Conservation (phyloP, 1,140 invertebrate genomes). For the Dendroctonus ponderosae region DNA sequence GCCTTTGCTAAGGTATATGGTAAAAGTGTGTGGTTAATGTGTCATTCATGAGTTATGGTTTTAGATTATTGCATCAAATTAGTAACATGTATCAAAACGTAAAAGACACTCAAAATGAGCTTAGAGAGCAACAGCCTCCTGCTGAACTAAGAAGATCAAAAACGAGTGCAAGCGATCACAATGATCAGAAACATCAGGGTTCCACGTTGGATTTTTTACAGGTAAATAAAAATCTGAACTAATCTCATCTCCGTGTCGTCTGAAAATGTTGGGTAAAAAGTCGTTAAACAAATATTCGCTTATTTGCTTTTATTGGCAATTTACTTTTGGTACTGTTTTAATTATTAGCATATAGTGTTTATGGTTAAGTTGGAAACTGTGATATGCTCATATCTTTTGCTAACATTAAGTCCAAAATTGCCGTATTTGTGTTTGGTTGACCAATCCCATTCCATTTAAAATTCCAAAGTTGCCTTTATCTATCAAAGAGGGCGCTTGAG, state of each 20-base stretch:
- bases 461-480: too few relatives aligned
- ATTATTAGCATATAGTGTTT: too few relatives aligned
- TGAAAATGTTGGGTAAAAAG: too few relatives aligned
- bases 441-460: too few relatives aligned
- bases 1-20: constrained; percentile 72
- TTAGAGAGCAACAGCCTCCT: constrained; percentile 65
- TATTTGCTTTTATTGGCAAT: too few relatives aligned
- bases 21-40: too few relatives aligned
- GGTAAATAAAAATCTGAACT: neutral
- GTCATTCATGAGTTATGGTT: neutral
- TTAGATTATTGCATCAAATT: constrained; percentile 84
- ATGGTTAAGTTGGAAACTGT: too few relatives aligned
- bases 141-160: constrained; percentile 47
- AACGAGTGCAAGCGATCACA: constrained; percentile 46
- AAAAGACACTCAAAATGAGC: constrained; percentile 87
- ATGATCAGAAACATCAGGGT: constrained; percentile 45
- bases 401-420: too few relatives aligned
- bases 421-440: too few relatives aligned
- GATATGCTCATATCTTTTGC: constrained; percentile 40
- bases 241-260: too few relatives aligned
- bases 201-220: constrained; percentile 37
- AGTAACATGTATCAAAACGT: constrained; percentile 97
- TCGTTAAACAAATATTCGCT: too few relatives aligned
- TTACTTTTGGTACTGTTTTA: neutral
- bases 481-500: too few relatives aligned